A percentile compares a stretch with the other conserved stretches of the same genome.
Conservation (phyloP, 1,140 invertebrate species). For the Drosophila rhopaloa region DNA sequence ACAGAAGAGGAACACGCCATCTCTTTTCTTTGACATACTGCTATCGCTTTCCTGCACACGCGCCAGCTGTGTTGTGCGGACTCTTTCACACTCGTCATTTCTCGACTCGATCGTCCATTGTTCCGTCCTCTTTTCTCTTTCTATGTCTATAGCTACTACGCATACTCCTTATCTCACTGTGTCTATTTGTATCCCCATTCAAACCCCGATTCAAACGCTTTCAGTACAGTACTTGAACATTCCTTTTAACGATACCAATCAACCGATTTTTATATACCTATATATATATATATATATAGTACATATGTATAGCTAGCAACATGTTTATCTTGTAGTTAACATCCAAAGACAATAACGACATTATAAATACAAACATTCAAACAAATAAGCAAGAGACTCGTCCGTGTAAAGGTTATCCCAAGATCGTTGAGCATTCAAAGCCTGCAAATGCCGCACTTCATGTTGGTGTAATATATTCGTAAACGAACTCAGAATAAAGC, state of each 20-base stretch:
- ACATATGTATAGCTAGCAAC: conserved; percentile 84
- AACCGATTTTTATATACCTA: conserved; percentile 49
- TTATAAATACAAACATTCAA: conserved; percentile 49
- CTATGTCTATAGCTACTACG: conserved; percentile 25
- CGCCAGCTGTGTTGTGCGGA: conserved; percentile 16
- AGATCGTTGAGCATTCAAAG: conserved; percentile 24
- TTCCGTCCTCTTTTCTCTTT: conserved; percentile 34
- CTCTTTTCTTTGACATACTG: conserved; percentile 29
- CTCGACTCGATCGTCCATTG: conserved; percentile 26
- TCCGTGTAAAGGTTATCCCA: conserved; percentile 45
- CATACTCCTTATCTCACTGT: conserved; percentile 21
- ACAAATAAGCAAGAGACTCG: conserved; percentile 25
- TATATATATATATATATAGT: conserved; percentile 56
- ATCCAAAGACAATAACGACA: conserved; percentile 44
- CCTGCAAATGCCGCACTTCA: conserved; percentile 33
- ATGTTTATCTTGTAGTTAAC: conserved; percentile 74
- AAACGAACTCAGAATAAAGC: conserved; percentile 1
- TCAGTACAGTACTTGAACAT: conserved; percentile 73
- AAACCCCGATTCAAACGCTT: conserved; percentile 59
- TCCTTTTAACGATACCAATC: conserved; percentile 36
- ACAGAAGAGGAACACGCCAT: conserved; percentile 29
- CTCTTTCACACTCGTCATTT: conserved; percentile 18
- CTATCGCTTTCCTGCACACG: conserved; percentile 41
- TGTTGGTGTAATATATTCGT: conserved; percentile 33
- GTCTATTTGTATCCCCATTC: conserved; percentile 37